Evolutionary conservation across 2,888 invertebrate genomes (phyloP), one percentile per base, ranked within the genome.

Genomic region (Diabrotica balteata): DNA sequence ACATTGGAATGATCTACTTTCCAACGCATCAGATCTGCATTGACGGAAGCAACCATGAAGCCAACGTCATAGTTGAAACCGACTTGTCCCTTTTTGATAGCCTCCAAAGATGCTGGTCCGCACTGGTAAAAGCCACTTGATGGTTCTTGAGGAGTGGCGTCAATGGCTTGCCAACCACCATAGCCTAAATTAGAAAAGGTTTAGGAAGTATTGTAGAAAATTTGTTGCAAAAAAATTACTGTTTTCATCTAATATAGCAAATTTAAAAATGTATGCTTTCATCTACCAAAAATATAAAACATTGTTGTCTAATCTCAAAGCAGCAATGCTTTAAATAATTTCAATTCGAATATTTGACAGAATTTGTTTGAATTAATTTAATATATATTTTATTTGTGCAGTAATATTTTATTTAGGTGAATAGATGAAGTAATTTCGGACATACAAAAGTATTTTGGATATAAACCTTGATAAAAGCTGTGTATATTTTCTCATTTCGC

Each of bases 151-250:
- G 95, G 94, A 0, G 95, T 95, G 0, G 94, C 90, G 79, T 95
- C 95, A 55, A 94, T 88, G 0, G 92, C 94, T 84, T 95, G 95
- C 95, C 95, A 95, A n/a, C 95, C 95, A 0, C 93, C 93, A 79
- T 92, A 94, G 9, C 93, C 91, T 88, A 72, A 55, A 67, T 57
- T 61, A 54, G 44, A n/a, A 44, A 59, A 22, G 17, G 11, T 32
- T 44, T 50, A 5, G 50, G 52, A 51, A 11, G 17, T 51, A 7
- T 7, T 49, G 32, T 11, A 10, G 32, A 22, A 44, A 55, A 8
- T 1, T 49, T 11, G n/a, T 46, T 45, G 43, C 43, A 59, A 9
- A 49, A 49, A 49, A 7, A 11, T 49, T 7, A 8, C 49, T n/a
- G 7, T 11, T 7, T 49, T n/a, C 49, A 1, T 49, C 1, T 10